Evolutionary conservation across 2,888 invertebrate genomes (phyloP), one percentile per base, ranked within the genome.

Genomic region (Molorchus minor): DNA sequence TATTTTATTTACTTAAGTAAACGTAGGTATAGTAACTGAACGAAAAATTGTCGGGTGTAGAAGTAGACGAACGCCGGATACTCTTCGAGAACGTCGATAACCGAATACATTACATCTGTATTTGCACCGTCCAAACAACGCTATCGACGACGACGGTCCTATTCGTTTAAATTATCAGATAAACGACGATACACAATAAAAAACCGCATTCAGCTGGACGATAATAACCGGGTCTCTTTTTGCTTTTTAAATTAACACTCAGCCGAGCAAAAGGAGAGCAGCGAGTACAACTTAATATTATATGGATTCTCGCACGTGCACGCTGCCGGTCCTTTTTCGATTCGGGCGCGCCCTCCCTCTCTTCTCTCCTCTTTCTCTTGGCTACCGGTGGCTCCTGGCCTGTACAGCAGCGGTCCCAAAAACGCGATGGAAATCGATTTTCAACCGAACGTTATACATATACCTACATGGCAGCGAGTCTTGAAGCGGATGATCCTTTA

Each of bases 251-350:
- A 36, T 36, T 36, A 36, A 36, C 36, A 36, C 36, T 36, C 15
- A 7, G 36, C 36, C 36, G 7, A 36, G 36, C 36, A 36, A 36
- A 36, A 16, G 36, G 16, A n/a, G n/a, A n/a, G n/a, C n/a, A 36
- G 36, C 36, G 36, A 21, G 43, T 25, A 25, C 44, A 29, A 15
- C 44, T 44, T 25, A 44, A 44, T n/a, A n/a, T n/a, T 44, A 44
- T 33, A n/a, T 35, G 17, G 35, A 19, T 33, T 30, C 36, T 43
- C 33, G 47, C 47, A 47, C 47, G 47, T 47, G 47, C 47, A 46
- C 43, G 19, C 43, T 17, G 43, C 43, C 43, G 25, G 43, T 43
- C 25, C 3, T 47, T 47, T 47, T 47, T 46, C 3, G 15, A 47
- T 35, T 47, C 47, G 17, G 20, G 47, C 35, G 15, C 47, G 47